Base-by-base conservation (phyloP, 2,888 invertebrate genomes). In the Cantharis nigra region DNA sequence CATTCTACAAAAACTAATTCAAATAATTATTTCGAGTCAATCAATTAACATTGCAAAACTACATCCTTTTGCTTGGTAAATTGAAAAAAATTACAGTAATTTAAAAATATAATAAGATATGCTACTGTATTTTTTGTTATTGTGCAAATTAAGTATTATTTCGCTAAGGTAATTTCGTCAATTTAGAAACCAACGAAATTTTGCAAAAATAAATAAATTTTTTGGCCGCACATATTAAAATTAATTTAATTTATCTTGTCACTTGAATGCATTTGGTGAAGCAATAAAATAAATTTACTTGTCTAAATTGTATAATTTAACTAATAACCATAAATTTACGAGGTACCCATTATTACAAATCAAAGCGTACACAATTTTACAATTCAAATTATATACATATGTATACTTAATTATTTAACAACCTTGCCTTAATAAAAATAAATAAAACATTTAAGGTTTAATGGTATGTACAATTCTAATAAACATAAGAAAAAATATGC, bases 401-500 rank as follows among this genome's bases (percentile, higher is more conserved):
- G 49, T 49, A 49, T 49, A 49, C 49, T 49, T 49, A 67, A 11
- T 67, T 23, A 67, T 67, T n/a, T 23, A 67, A 23, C 26, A 67
- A 67, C 65, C 65, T 67, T 67, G 65, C n/a, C 49, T 67, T 67
- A 16, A 23, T 67, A 67, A 67, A 65, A 23, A 67, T 67, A 23
- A 67, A 65, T 70, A 74, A 74, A 65, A 16, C 20, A 70, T 75
- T 70, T 75, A 30, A 16, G 13, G 67, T 71, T 65, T 33, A 65
- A 23, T 33, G 65, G 67, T 71, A 14, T 33, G 9, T 16, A 10
- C 11, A 64, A 14, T n/a, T 73, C 76, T 28, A 78, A 70, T 64
- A 78, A 73, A 67, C 69, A 23, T 62, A 28, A 71, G 71, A 72
- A 71, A 76, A 75, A 64, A 64, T 33, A 64, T n/a, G 11, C 33